Conservation (phyloP, 1,140 invertebrate genomes). For the Drosophila oshimai region DNA sequence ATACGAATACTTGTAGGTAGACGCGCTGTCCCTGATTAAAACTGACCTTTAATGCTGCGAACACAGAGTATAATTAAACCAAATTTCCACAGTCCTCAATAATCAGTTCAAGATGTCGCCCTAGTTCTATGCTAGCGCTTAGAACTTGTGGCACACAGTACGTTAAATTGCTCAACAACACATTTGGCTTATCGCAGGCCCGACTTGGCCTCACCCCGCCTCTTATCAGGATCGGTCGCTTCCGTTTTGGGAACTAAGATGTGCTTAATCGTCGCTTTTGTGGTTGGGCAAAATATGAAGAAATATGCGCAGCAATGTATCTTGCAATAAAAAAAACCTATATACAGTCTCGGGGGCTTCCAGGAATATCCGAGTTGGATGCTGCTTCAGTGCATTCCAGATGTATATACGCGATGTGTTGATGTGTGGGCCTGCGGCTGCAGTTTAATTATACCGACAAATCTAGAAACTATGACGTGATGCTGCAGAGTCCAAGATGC, state of each 20-base stretch:
- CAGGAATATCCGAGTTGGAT: conserved; percentile 42
- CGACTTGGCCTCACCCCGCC: conserved; percentile 34
- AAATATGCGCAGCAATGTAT: conserved; percentile 20
- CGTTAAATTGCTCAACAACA: conserved; percentile 58
- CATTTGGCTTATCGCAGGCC: conserved; percentile 47
- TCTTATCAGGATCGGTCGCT: conserved; percentile 59
- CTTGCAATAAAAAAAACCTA: conserved; percentile 1
- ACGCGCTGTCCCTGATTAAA: conserved; percentile 41
- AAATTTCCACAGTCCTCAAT: conserved; percentile 7
- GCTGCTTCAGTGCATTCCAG: conserved; percentile 38
- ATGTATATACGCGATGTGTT: not conserved
- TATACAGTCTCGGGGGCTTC: not conserved
- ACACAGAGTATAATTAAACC: conserved; percentile 1
- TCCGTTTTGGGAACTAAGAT: conserved; percentile 61
- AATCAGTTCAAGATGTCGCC: conserved; percentile 53
- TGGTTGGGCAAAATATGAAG: not conserved
- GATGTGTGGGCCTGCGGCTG: conserved; percentile 15
- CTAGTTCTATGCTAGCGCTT: conserved; percentile 7
- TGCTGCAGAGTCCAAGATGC: conserved; percentile 39
- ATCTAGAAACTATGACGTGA: conserved; percentile 71
- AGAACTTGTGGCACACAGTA: conserved; percentile 1
- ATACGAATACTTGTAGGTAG: not conserved
- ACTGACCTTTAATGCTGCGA: conserved; percentile 56
- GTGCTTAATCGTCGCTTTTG: conserved; percentile 63
- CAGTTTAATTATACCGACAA: conserved; percentile 74